Evolutionary conservation across 2,888 invertebrate species (phyloP).

Genomic region (Sturmia bella): DNA sequence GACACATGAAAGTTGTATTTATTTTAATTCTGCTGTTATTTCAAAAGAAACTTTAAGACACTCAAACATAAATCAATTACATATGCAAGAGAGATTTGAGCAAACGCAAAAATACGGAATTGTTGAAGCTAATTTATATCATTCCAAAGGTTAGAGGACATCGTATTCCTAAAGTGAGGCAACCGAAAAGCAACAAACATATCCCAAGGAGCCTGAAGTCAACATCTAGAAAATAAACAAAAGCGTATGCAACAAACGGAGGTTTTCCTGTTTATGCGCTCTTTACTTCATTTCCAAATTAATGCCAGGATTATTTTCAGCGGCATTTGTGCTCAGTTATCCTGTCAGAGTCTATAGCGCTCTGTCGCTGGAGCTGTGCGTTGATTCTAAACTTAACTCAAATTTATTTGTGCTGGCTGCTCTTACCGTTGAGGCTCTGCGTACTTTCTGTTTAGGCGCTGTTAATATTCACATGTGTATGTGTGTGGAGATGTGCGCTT

Average conservation of each 20-base stretch:
- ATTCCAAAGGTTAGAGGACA: background rate
- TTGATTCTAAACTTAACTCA: constrained; percentile 35
- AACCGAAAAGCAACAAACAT: constrained; percentile 11
- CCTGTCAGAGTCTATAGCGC: constrained; percentile 29
- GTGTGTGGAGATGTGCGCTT: constrained; percentile 28
- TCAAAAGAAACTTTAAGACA: constrained; percentile 23
- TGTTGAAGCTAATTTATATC: constrained; percentile 53
- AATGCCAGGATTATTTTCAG: constrained; percentile 52
- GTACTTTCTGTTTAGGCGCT: background rate
- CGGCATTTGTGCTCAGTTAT: constrained; percentile 56
- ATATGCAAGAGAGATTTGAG: constrained; percentile 5
- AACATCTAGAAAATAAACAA: constrained; percentile 4
- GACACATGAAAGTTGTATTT: constrained; percentile 5
- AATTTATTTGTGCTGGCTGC: constrained; percentile 6
- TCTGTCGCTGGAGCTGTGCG: constrained; percentile 13
- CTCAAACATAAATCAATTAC: constrained; percentile 38
- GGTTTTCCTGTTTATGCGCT: background rate
- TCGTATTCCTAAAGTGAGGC: background rate
- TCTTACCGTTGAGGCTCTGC: background rate
- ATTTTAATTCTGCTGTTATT: constrained; percentile 19
- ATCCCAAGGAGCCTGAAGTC: constrained; percentile 24
- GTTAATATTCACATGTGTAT: constrained; percentile 1
- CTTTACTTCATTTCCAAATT: background rate
- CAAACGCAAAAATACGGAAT: background rate
- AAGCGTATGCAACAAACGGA: constrained; percentile 23